These are phyloP conservation scores for Rhagologus leucostigma DNA, from an alignment of 2,113 vertebrate species.

Conservation along the genomic window DNA sequence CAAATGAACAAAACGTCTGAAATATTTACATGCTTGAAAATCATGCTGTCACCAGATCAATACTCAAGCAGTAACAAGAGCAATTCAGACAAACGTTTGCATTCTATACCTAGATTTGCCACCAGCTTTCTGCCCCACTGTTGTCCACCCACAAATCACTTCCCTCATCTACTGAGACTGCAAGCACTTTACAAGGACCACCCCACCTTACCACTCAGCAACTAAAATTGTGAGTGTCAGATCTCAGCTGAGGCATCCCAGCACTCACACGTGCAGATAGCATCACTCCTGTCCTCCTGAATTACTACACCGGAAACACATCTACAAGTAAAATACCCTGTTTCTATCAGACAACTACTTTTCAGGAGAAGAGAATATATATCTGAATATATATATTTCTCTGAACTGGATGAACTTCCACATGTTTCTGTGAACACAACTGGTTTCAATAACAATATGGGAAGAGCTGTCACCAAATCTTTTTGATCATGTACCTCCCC, in stretches of 20 bases:
- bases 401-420: background rate
- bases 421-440: background rate
- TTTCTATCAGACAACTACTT: background rate
- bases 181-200: background rate
- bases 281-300: background rate
- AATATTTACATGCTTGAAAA: background rate
- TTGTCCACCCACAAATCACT: background rate
- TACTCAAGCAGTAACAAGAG: accelerated
- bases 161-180: background rate
- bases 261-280: accelerated
- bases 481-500: background rate
- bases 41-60: background rate
- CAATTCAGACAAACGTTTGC: background rate
- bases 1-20: background rate
- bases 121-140: background rate
- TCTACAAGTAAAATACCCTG: background rate
- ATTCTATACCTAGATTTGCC: background rate
- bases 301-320: background rate
- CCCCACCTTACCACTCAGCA: background rate
- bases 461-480: background rate
- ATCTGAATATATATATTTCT: background rate
- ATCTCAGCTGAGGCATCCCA: background rate
- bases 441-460: background rate
- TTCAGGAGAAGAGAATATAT: background rate
- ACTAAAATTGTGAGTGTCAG: background rate